Conservation (phyloP, 1,140 invertebrate genomes). For the Drosophila arawakana region DNA sequence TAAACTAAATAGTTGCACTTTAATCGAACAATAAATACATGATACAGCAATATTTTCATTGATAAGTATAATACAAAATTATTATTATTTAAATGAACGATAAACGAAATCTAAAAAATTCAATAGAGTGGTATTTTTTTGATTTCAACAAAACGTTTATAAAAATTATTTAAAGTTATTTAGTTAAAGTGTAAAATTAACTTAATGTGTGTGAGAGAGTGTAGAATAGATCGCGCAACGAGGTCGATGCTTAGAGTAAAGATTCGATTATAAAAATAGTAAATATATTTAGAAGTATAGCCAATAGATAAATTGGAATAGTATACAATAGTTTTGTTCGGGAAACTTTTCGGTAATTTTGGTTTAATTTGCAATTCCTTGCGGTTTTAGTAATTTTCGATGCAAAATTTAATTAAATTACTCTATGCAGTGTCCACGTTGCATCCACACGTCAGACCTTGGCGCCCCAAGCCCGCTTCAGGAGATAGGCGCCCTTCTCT, state of each 20-base stretch:
- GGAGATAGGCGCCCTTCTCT: slow-evolving; percentile 88
- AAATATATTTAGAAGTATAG: slow-evolving; percentile 21
- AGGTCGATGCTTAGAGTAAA: slow-evolving; percentile 52
- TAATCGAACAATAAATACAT: slow-evolving; percentile 83
- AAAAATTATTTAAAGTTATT: slow-evolving; percentile 43
- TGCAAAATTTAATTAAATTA: slow-evolving; percentile 74
- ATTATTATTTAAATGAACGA: slow-evolving; percentile 58
- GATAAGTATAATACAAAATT: slow-evolving; percentile 63
- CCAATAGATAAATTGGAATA: slow-evolving; percentile 37
- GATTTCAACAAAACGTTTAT: slow-evolving; percentile 24
- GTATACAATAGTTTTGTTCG: slow-evolving; percentile 29
- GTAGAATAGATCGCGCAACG: slow-evolving; percentile 50
- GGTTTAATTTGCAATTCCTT: slow-evolving; percentile 41
- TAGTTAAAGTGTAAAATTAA: slow-evolving; percentile 37
- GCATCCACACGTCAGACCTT: slow-evolving; percentile 83
- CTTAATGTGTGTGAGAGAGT: slow-evolving; percentile 25
- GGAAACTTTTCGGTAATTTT: slow-evolving; percentile 64
- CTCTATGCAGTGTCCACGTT: slow-evolving; percentile 84
- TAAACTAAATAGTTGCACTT: slow-evolving; percentile 80
- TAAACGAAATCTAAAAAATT: slow-evolving; percentile 62
- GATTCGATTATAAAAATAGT: slow-evolving; percentile 31
- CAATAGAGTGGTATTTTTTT: slow-evolving; percentile 31
- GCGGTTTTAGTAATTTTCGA: slow-evolving; percentile 43
- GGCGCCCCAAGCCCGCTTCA: slow-evolving; percentile 88
- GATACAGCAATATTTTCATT: slow-evolving; percentile 60